Evolutionary conservation across 2,797 vertebrate species (phyloP), one percentile per base, ranked within the genome.

Genomic region (Astyanax mexicanus): DNA sequence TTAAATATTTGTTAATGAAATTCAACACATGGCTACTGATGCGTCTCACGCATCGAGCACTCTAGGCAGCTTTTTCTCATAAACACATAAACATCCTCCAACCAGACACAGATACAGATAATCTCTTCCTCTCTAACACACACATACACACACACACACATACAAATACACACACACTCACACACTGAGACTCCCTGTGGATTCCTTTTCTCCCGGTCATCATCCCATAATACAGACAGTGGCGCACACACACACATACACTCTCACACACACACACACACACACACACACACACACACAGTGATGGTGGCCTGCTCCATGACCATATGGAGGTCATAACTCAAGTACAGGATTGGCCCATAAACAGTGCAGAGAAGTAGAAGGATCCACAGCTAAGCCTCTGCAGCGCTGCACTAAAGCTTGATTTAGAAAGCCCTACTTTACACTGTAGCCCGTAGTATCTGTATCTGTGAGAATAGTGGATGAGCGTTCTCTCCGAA

Each of bases 301-400:
- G 65, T 69, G 61, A 76, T 76, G 54, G 69, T 78, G 73, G 74
- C 67, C 68, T 76, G 82, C 76, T 81, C 80, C 68, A 85, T 81
- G 83, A 88, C 86, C 87, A 90, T 90, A 90, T 91, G 89, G 88
- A 75, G 85, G 80, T 72, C 79, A 81, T 87, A 88, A 88, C 83
- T 88, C 86, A 84, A 81, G 67, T 52, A 51, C 78, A 52, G 44
- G 77, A 84, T 89, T 87, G 85, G 83, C 62, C 77, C 72, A 76
- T 80, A 87, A 87, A 89, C 84, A 86, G 84, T 84, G 81, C 88
- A 81, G 58, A 79, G 78, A 69, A 84, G 78, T 64, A 64, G 72
- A 61, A 54, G 44, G 69, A 84, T 81, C 72, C 79, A 69, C 69
- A 70, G 52, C 62, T 80, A 82, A 72, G 75, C 71, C 61, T 75